phyloP scores from a whole-genome alignment of 2,113 vertebrate species.

The Nipponia nippon region DNA sequence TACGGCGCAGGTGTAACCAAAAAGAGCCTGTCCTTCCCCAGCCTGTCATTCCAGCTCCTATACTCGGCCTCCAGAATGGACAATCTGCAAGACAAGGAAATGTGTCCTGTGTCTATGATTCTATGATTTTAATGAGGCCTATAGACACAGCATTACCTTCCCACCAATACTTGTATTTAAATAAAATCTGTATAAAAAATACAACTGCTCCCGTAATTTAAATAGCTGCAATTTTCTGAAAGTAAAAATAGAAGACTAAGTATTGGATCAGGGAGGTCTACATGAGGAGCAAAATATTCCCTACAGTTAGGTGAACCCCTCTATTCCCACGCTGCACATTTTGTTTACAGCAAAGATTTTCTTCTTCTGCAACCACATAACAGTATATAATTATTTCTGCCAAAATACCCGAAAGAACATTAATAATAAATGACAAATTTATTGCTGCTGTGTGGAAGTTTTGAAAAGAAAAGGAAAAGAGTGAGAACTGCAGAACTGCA shows the following conservation, averaged over 20 bases:
- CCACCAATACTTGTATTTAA: background rate
- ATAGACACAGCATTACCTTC: background rate
- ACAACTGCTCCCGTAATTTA: background rate
- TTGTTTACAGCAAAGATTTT: conserved; percentile 8
- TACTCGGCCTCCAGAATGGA: background rate
- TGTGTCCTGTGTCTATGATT: background rate
- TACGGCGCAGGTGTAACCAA: background rate
- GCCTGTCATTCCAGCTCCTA: background rate
- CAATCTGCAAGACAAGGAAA: background rate
- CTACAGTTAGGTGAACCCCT: background rate
- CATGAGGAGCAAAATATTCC: background rate
- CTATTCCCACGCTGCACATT: background rate
- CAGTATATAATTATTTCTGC: conserved; percentile 6
- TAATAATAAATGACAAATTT: conserved; percentile 40
- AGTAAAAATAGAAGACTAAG: background rate
- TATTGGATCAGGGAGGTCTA: background rate
- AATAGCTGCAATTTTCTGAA: background rate
- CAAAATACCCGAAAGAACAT: background rate
- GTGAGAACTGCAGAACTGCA: background rate
- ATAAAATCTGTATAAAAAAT: background rate
- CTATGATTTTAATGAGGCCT: background rate
- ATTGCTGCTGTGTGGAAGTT: background rate
- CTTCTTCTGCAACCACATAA: background rate
- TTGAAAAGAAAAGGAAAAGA: background rate
- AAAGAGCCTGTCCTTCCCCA: background rate